Conservation (phyloP, 1,140 invertebrate species). For the Zaprionus nigranus region DNA sequence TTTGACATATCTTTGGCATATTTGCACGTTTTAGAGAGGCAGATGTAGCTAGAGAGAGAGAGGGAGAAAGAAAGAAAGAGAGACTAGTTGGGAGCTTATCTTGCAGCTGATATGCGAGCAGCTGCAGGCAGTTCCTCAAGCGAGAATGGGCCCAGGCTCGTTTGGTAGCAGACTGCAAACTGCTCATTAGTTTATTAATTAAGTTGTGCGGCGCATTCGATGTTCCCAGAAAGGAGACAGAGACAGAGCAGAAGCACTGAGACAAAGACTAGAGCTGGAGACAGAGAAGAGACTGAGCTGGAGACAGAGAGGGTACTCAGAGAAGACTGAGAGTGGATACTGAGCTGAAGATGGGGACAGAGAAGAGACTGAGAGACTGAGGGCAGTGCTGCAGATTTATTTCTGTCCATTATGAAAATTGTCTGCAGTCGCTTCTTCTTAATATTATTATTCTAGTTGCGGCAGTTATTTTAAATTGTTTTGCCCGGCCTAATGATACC, state of each 20-base stretch:
- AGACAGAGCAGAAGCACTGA: not conserved
- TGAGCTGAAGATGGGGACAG: not conserved
- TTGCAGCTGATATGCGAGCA: slow-evolving; percentile 20
- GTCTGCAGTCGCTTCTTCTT: slow-evolving; percentile 58
- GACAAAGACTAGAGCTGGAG: not conserved
- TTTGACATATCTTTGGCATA: slow-evolving; percentile 56
- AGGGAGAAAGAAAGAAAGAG: not conserved
- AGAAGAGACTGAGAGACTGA: not conserved
- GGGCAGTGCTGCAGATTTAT: slow-evolving; percentile 64
- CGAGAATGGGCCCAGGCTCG: slow-evolving; percentile 25
- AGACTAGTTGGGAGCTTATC: slow-evolving; percentile 60
- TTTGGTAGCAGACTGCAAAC: slow-evolving; percentile 57
- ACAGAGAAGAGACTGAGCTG: not conserved
- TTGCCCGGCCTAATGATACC: slow-evolving; percentile 79
- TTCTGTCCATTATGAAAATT: slow-evolving; percentile 80
- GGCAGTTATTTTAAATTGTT: slow-evolving; percentile 82
- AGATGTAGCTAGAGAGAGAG: not conserved
- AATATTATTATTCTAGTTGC: slow-evolving; percentile 81
- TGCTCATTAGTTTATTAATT: slow-evolving; percentile 83
- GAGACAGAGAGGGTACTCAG: slow-evolving; percentile 17
- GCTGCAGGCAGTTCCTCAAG: slow-evolving; percentile 7
- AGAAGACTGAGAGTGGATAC: not conserved
- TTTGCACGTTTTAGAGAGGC: slow-evolving; percentile 62
- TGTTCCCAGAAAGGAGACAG: slow-evolving; percentile 44
- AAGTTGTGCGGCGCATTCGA: slow-evolving; percentile 65